A percentile compares a stretch with the other conserved stretches of the same genome.
Evolutionary conservation across 2,797 vertebrate genomes (phyloP).

Genomic region (Periophthalmus magnuspinnatus): DNA sequence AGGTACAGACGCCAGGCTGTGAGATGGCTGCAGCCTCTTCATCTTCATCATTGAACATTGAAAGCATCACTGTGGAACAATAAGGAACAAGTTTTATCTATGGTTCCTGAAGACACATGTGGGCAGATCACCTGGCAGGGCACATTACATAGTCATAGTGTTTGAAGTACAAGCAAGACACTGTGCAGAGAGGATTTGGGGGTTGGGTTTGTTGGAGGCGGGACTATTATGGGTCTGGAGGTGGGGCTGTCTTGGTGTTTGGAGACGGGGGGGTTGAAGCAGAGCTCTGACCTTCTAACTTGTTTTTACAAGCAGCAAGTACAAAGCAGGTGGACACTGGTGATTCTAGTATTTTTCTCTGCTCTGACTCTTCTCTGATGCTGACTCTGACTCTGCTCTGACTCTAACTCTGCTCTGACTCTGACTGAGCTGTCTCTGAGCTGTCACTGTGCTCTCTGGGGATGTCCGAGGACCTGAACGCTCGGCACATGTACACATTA

Average conservation of each 20-base stretch:
- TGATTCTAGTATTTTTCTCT: background rate
- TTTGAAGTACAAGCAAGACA: no score
- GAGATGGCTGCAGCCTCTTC: background rate
- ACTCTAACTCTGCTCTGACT: no score
- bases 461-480: constrained; percentile 65
- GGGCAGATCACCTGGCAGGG: constrained; percentile 10
- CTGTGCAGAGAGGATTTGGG: no score
- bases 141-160: no score
- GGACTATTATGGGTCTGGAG: no score
- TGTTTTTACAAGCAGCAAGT: background rate
- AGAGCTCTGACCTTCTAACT: background rate
- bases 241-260: constrained; percentile 26
- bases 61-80: background rate
- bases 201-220: no score
- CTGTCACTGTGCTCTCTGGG: constrained; percentile 49
- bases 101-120: background rate
- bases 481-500: constrained; percentile 68
- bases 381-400: no score
- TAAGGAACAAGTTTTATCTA: background rate
- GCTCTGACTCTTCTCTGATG: no score
- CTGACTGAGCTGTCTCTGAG: background rate
- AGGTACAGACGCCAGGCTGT: background rate
- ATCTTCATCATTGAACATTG: background rate
- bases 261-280: constrained; percentile 38
- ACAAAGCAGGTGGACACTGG: background rate